Evolutionary conservation across 2,888 invertebrate species (phyloP), one percentile per base, ranked within the genome.

Genomic region (Eristalinus sepulchralis): DNA sequence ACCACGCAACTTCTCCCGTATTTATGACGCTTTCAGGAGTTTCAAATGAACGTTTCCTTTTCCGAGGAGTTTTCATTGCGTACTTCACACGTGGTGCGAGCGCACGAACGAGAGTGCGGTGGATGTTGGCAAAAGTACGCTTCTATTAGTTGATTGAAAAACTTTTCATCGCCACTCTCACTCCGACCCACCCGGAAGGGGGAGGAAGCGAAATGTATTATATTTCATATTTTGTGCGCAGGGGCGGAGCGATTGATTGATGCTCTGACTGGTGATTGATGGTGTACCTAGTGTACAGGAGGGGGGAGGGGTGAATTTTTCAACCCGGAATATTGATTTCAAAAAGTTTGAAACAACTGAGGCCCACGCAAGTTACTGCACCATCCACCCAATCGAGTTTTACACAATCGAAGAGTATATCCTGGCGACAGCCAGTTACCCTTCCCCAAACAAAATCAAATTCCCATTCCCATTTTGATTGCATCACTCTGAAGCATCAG

Each of bases 121-220:
- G 20, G 3, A 36, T 70, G 70, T 78, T 60, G 63, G 27, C 5
- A 33, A 57, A 77, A 62, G 62, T 76, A 57, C 76, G 62, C 59
- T 84, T 36, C 84, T 80, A 84, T 85, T 81, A 85, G 81, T 73
- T 77, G 85, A 85, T 81, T 85, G 77, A 67, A 83, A 81, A 81
- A 81, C 24, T 81, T 81, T 81, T 53, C 47, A 57, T 55, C 10
- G 10, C 36, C n/a, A 64, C 27, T n/a, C 27, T 57, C 22, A 17
- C 1, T 4, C 36, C 33, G 20, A 9, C 55, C 17, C 13, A 36
- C 13, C 13, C 39, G 39, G 53, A 6, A 36, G 31, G 1, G 0
- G n/a, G 47, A 13, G 60, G 5, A 13, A 10, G 17, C 1, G 67
- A 20, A 22, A 57, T 22, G n/a, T 11, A 20, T 57, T 22, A 13